Evolutionary conservation across 2,888 invertebrate genomes (phyloP), one percentile per base, ranked within the genome.

Genomic region (Tenthredo notha): DNA sequence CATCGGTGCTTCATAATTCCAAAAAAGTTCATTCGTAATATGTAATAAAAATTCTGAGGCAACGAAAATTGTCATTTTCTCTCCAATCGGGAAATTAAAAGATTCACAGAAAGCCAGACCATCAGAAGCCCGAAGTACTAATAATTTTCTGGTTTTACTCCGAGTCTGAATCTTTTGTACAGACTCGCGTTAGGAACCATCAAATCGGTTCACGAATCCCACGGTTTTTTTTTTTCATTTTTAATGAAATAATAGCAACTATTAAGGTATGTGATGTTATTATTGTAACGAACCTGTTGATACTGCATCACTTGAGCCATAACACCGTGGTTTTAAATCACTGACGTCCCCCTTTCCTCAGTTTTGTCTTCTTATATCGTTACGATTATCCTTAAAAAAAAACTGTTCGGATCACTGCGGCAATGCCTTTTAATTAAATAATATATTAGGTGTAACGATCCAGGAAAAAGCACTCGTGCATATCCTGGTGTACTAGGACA

Each of bases 261-360:
- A 74, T 74, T 9, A 74, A 0, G 21, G 21, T 74, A 37, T n/a
- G 6, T 37, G 0, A 72, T 43, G 40, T 70, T 3, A 29, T 33
- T 25, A 15, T 18, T 83, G n/a, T 15, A 86, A 87, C 89, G 86
- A 78, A 92, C 92, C 92, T 92, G 92, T 89, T 91, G 91, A 89
- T 91, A 92, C 87, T 91, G 92, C 92, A 92, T 92, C 87, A 91
- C 90, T 90, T 91, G 90, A 77, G 90, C 88, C 90, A 90, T 90
- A 88, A 25, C 83, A 89, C 88, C 90, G 88, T 86, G 58, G 18
- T 65, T 65, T 18, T 85, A 70, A 80, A 84, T 43, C 84, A 78
- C 65, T 85, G 67, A 25, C 12, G 43, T 37, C 21, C 21, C 15
- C 21, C 15, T 29, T 61, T 70, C 1, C 21, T 61, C 58, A 61